Conservation (phyloP, 2,797 vertebrate genomes). For the Acanthurus tractus region DNA sequence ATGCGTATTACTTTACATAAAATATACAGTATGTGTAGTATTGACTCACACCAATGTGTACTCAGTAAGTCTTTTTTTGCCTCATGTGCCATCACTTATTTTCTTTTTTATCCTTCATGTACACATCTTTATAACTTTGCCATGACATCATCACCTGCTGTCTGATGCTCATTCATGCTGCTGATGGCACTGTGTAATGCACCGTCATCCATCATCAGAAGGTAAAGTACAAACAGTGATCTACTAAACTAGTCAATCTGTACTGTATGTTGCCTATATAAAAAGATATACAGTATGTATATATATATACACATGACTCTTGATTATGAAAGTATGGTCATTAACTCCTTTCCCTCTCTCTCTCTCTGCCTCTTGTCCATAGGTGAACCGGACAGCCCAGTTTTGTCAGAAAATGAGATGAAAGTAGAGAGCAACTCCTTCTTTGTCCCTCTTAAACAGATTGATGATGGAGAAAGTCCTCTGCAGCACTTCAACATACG, state of each 20-base stretch:
- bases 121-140: constrained; percentile 47
- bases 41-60: not conserved
- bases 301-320: not conserved
- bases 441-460: constrained; percentile 59
- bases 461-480: constrained; percentile 57
- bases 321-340: not conserved
- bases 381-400: constrained; percentile 79
- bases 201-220: constrained; percentile 65
- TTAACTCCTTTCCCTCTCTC: not conserved
- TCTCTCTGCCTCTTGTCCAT: not conserved
- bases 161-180: constrained; percentile 44
- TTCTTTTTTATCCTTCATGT: constrained; percentile 43
- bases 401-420: constrained; percentile 40
- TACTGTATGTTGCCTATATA: no score
- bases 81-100: constrained; percentile 38
- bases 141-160: constrained; percentile 49
- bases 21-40: no score
- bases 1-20: no score
- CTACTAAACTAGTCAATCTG: constrained; percentile 1
- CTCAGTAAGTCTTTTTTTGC: not conserved
- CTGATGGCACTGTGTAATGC: constrained; percentile 55
- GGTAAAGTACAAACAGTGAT: constrained; percentile 70
- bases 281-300: no score
- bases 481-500: constrained; percentile 58
- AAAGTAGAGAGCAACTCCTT: constrained; percentile 66